Evolutionary conservation across 1,140 invertebrate genomes (phyloP).

Genomic region (Asobara japonica): DNA sequence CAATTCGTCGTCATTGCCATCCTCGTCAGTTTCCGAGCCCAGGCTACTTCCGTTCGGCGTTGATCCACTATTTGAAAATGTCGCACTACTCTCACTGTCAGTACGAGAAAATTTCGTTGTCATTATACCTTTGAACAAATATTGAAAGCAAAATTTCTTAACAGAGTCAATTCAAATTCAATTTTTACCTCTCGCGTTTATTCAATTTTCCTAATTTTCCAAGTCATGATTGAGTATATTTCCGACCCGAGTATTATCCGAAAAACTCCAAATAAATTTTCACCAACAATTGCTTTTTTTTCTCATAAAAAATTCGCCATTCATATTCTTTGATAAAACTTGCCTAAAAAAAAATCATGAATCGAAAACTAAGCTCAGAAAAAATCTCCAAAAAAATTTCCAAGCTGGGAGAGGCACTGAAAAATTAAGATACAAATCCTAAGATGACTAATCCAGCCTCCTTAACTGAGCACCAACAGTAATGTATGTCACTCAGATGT

Average conservation of each 20-base stretch:
- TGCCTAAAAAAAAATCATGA: too few species aligned
- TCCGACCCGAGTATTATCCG: too few species aligned
- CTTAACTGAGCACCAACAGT: neutral
- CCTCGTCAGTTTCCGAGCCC: conserved; percentile 63
- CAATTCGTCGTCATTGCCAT: conserved; percentile 59
- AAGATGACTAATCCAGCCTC: too few species aligned
- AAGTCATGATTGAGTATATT: neutral
- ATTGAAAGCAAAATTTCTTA: conserved; percentile 10
- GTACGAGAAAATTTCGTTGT: conserved; percentile 52
- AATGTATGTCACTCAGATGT: neutral
- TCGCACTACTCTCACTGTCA: conserved; percentile 61
- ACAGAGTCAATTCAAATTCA: neutral
- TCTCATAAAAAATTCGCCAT: too few species aligned
- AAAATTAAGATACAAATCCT: too few species aligned
- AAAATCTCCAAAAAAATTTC: too few species aligned
- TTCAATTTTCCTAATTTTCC: neutral
- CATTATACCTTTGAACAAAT: conserved; percentile 24
- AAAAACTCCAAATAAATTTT: too few species aligned
- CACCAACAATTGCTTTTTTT: too few species aligned
- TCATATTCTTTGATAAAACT: too few species aligned
- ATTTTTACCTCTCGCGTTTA: neutral
- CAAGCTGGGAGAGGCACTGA: too few species aligned
- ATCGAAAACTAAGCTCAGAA: too few species aligned
- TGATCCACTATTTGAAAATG: conserved; percentile 65
- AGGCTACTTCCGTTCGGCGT: conserved; percentile 63